These are phyloP conservation scores for Rutpela maculata DNA, from an alignment of 2,888 invertebrate genomes.

Conservation along the genomic window DNA sequence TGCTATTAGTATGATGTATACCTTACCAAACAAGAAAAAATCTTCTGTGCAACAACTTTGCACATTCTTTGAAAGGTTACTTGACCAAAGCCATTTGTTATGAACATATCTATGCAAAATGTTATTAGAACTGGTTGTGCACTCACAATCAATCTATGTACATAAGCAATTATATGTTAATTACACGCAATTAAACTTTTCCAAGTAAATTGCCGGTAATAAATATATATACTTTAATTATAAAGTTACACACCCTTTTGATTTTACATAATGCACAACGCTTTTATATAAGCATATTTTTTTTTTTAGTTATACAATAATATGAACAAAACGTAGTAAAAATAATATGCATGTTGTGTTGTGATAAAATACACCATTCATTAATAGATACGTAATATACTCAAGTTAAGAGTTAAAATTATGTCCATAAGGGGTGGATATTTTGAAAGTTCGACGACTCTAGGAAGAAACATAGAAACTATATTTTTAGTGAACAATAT, in stretches of 20 bases:
- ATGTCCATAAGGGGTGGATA: no score
- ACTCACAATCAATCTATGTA: conserved; percentile 15
- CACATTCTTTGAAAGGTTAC: conserved; percentile 28
- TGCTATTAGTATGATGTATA: conserved; percentile 66
- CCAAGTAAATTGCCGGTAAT: neutral
- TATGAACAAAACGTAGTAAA: no score
- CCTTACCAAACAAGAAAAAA: conserved; percentile 31
- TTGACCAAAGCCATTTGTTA: conserved; percentile 26
- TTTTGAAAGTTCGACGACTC: no score
- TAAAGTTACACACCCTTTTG: neutral
- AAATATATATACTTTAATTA: conserved; percentile 5
- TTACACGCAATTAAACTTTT: conserved; percentile 2
- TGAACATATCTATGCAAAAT: conserved; percentile 4
- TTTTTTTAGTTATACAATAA: no score
- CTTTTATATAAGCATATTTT: no score
- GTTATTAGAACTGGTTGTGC: conserved; percentile 18
- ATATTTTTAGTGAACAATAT: no score
- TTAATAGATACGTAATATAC: no score
- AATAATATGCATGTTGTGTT: no score
- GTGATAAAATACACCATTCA: no score
- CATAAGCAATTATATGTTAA: conserved; percentile 23
- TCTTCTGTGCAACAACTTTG: conserved; percentile 30
- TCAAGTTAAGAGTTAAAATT: no score
- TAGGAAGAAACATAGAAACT: no score
- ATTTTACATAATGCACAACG: no score